These are phyloP conservation scores for Noctilio leporinus DNA, from an alignment of 2,113 vertebrate genomes.

Conservation along the genomic window DNA sequence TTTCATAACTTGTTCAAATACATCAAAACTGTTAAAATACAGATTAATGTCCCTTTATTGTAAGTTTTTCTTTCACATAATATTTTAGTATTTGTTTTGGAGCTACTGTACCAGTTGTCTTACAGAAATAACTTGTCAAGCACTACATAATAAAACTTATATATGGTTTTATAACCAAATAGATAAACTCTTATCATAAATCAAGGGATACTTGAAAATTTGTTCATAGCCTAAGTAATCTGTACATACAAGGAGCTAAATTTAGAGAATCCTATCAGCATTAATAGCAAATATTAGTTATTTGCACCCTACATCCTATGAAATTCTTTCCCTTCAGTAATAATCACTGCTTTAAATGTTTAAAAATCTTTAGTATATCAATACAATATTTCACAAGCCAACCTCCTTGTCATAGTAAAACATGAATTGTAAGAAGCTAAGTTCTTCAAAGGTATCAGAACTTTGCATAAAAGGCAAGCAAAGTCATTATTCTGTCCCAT, in stretches of 20 bases:
- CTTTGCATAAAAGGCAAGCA: constrained; percentile 28
- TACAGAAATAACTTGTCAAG: constrained; percentile 39
- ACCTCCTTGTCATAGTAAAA: not conserved
- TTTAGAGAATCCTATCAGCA: constrained; percentile 9
- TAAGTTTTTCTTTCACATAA: not conserved
- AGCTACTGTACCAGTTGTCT: not conserved
- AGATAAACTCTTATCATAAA: constrained; percentile 24
- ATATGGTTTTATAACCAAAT: constrained; percentile 25
- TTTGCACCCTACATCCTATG: not conserved
- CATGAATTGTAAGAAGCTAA: not conserved
- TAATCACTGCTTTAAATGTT: constrained; percentile 24
- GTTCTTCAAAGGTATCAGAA: constrained; percentile 13
- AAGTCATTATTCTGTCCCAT: constrained; percentile 32
- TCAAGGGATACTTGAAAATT: not conserved
- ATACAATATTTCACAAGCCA: constrained; percentile 13
- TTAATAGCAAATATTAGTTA: not conserved
- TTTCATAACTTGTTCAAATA: constrained; percentile 22
- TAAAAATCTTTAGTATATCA: not conserved
- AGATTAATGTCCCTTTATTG: constrained; percentile 4
- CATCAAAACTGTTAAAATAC: constrained; percentile 40
- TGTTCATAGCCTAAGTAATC: not conserved
- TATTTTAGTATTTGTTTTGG: constrained; percentile 30
- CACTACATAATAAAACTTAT: constrained; percentile 18
- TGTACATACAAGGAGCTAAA: not conserved
- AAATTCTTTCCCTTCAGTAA: constrained; percentile 23